phyloP scores from a whole-genome alignment of 2,888 invertebrate genomes.

The Thymelicus sylvestris region DNA sequence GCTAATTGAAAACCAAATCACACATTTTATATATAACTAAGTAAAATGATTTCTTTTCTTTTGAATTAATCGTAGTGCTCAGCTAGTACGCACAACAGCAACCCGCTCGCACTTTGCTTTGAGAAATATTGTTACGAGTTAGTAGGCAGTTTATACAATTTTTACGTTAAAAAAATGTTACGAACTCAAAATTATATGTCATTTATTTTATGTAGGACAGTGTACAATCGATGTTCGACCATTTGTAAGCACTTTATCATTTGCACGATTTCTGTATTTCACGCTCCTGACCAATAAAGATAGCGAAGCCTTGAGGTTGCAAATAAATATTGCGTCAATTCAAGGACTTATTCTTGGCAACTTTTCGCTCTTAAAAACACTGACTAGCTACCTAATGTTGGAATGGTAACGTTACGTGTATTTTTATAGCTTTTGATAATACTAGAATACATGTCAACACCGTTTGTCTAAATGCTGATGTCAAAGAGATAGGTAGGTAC shows the following conservation, averaged over 20 bases:
- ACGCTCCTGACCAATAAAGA: slow-evolving; percentile 34
- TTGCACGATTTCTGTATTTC: slow-evolving; percentile 22
- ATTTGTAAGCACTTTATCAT: slow-evolving; percentile 20
- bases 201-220: background rate
- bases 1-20: too few relatives aligned
- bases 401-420: slow-evolving; percentile 9
- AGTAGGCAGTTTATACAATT: too few relatives aligned
- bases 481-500: too few relatives aligned
- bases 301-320: slow-evolving; percentile 30
- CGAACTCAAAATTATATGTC: too few relatives aligned
- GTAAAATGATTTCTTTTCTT: too few relatives aligned
- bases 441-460: background rate
- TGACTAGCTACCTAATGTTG: slow-evolving; percentile 9
- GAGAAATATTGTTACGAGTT: too few relatives aligned
- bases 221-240: background rate
- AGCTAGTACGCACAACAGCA: too few relatives aligned
- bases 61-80: too few relatives aligned
- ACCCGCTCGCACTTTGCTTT: too few relatives aligned
- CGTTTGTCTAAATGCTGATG: too few relatives aligned
- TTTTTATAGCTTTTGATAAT: background rate
- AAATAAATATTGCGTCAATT: slow-evolving; percentile 35
- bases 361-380: slow-evolving; percentile 26
- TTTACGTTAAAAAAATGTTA: too few relatives aligned
- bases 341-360: slow-evolving; percentile 33
- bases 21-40: too few relatives aligned